Conservation (phyloP, 1,140 invertebrate genomes). For the Ladona fulva region DNA sequence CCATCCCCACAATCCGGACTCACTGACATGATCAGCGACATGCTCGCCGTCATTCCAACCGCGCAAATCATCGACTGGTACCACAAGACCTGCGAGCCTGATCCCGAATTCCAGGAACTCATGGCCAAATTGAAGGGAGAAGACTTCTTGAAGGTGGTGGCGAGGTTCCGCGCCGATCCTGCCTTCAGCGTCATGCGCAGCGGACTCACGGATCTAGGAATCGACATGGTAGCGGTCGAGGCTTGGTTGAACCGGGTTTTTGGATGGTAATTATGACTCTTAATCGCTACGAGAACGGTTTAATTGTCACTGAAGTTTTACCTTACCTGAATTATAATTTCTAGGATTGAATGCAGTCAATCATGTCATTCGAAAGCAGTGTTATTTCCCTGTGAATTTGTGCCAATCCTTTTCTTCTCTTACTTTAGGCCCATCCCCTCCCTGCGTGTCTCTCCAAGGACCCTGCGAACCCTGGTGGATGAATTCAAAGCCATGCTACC, state of each 20-base stretch:
- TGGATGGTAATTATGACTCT: neutral
- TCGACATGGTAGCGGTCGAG: neutral
- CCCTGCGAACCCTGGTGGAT: too few relatives aligned
- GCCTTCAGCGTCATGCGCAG: neutral
- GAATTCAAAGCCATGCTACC: too few relatives aligned
- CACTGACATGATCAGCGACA: neutral
- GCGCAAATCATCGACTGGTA: neutral
- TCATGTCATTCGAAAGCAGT: too few relatives aligned
- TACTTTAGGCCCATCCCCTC: too few relatives aligned
- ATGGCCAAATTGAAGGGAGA: neutral
- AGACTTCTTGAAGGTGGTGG: neutral
- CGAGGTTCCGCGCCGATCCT: neutral
- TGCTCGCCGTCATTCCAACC: neutral
- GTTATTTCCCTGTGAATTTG: too few relatives aligned
- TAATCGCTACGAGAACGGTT: too few relatives aligned
- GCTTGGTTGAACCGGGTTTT: neutral
- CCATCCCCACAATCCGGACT: neutral
- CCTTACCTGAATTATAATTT: too few relatives aligned
- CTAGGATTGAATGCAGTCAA: too few relatives aligned
- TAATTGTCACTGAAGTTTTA: too few relatives aligned
- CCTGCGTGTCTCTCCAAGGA: too few relatives aligned
- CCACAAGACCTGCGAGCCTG: neutral
- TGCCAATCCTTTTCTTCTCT: too few relatives aligned
- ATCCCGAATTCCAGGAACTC: neutral
- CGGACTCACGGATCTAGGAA: neutral